phyloP scores from a whole-genome alignment of 2,888 invertebrate species.

The Aradus depressus region DNA sequence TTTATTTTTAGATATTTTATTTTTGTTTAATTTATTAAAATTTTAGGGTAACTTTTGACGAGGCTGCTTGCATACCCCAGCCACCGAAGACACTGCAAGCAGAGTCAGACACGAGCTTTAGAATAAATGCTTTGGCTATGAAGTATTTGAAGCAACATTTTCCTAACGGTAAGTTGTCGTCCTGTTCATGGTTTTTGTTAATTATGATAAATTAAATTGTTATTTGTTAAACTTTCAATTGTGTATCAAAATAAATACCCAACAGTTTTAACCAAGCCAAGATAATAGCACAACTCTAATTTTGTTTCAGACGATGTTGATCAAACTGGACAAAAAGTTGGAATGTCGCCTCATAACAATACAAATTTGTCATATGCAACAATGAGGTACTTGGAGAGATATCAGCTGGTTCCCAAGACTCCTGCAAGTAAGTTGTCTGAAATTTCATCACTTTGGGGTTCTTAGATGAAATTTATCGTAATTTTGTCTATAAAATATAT shows the following conservation, averaged over 20 bases:
- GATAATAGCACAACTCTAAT: too few relatives aligned
- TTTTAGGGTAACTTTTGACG: constrained; percentile 22
- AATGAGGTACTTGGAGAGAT: constrained; percentile 56
- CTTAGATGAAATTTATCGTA: not conserved
- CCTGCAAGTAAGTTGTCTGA: not conserved
- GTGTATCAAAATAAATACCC: too few relatives aligned
- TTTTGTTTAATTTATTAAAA: too few relatives aligned
- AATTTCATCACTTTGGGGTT: not conserved
- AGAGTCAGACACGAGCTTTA: constrained; percentile 43
- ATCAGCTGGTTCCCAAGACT: constrained; percentile 35
- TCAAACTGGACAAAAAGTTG: too few relatives aligned
- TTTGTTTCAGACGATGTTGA: too few relatives aligned
- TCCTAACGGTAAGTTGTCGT: not conserved
- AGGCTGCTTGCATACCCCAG: constrained; percentile 12
- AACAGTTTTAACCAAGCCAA: too few relatives aligned
- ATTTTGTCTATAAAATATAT: not conserved
- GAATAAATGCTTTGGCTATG: constrained; percentile 44
- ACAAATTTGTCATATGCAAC: constrained; percentile 61
- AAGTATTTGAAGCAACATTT: constrained; percentile 39
- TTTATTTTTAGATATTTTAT: too few relatives aligned
- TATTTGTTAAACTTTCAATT: too few relatives aligned
- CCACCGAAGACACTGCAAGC: constrained; percentile 8
- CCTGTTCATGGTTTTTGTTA: not conserved
- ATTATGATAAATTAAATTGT: too few relatives aligned
- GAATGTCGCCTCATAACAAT: too few relatives aligned